phyloP scores from a whole-genome alignment of 2,888 invertebrate genomes.

The Colostygia pectinataria region DNA sequence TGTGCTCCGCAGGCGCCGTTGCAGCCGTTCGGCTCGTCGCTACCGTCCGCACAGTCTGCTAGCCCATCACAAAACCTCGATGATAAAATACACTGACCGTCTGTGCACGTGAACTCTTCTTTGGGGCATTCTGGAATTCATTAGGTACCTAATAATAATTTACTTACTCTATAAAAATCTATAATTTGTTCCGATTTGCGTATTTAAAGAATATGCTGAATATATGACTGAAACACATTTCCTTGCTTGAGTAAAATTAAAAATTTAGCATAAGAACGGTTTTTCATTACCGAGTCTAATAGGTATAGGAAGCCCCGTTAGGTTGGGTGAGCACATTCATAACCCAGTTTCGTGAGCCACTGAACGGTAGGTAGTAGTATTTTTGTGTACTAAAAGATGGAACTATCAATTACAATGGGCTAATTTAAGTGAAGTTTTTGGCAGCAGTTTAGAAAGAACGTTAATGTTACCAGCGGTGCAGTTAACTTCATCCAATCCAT shows the following conservation, averaged over 20 bases:
- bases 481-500: constrained; percentile 88
- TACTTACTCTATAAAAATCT: too few relatives aligned
- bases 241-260: constrained; percentile 3
- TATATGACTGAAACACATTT: constrained; percentile 9
- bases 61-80: constrained; percentile 87
- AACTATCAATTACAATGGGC: constrained; percentile 5
- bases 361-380: constrained; percentile 53
- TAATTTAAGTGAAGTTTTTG: background rate
- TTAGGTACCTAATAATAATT: too few relatives aligned
- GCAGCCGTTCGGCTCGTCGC: constrained; percentile 86
- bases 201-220: too few relatives aligned
- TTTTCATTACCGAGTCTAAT: constrained; percentile 44
- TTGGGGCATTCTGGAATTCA: constrained; percentile 78
- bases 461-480: constrained; percentile 85
- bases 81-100: constrained; percentile 85
- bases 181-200: too few relatives aligned
- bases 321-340: constrained; percentile 58
- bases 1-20: constrained; percentile 80
- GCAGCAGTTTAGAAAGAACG: too few relatives aligned
- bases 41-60: constrained; percentile 85
- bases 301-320: constrained; percentile 57
- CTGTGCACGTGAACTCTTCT: constrained; percentile 82
- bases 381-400: constrained; percentile 41
- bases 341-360: constrained; percentile 59
- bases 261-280: constrained; percentile 19